Percentiles rank a stretch among this genome's conserved stretches.
Evolutionary conservation across 1,140 invertebrate genomes (phyloP).

Genomic region (Callitettix versicolor): DNA sequence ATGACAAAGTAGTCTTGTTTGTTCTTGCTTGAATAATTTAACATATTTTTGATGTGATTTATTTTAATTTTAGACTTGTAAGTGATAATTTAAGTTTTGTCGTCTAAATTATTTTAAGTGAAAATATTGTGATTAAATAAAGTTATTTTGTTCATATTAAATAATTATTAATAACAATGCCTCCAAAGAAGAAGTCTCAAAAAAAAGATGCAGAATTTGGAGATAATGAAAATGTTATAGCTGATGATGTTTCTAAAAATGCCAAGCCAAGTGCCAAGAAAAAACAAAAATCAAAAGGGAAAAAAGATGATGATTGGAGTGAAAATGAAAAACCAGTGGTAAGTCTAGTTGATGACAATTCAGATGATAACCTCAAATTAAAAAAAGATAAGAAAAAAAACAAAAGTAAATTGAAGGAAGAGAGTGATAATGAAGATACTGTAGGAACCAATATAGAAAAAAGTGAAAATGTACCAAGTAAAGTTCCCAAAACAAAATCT

Average conservation of each 20-base stretch:
- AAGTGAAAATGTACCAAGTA: neutral
- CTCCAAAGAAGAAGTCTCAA: conserved; percentile 19
- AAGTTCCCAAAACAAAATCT: conserved; percentile 4
- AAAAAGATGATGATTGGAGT: conserved; percentile 35
- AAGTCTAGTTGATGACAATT: conserved; percentile 22
- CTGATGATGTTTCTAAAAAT: neutral
- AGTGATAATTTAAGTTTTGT: too few species aligned
- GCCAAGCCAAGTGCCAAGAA: conserved; percentile 7
- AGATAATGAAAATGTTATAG: conserved; percentile 1
- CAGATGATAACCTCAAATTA: conserved; percentile 20
- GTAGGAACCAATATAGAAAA: conserved; percentile 23
- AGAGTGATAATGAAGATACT: conserved; percentile 20
- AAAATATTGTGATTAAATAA: too few species aligned
- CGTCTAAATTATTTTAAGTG: too few species aligned
- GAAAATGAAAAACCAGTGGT: conserved; percentile 36
- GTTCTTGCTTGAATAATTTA: too few species aligned
- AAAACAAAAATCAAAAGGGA: conserved; percentile 15
- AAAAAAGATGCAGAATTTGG: conserved; percentile 18
- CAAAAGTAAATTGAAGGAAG: conserved; percentile 34
- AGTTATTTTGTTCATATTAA: too few species aligned
- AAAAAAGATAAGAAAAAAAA: conserved; percentile 24
- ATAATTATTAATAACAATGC: too few species aligned
- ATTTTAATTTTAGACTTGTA: too few species aligned
- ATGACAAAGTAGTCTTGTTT: too few species aligned
- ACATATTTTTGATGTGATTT: too few species aligned